phyloP scores from a whole-genome alignment of 2,113 vertebrate species.

The Blennius ocellaris region DNA sequence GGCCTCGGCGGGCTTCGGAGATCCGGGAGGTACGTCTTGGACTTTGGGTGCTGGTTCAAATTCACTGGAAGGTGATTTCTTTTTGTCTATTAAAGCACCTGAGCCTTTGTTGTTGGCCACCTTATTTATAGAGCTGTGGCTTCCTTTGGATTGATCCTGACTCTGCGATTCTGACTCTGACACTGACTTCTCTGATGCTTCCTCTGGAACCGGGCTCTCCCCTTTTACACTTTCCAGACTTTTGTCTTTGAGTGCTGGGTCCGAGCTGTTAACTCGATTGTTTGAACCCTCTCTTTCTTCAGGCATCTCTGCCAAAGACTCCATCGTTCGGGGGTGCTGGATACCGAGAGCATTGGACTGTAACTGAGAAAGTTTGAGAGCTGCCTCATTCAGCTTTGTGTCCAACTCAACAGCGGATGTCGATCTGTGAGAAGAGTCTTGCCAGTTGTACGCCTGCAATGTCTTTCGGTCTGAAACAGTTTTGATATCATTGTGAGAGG shows the following conservation, averaged over 20 bases:
- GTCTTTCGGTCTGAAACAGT: constrained; percentile 50
- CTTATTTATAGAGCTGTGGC: neutral
- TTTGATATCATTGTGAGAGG: constrained; percentile 69
- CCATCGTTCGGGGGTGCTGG: constrained; percentile 85
- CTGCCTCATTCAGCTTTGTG: constrained; percentile 76
- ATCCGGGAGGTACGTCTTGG: constrained; percentile 13
- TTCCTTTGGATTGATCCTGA: neutral
- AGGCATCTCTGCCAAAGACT: constrained; percentile 88
- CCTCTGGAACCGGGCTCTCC: neutral
- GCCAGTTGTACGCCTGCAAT: constrained; percentile 17
- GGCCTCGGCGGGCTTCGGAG: constrained; percentile 62
- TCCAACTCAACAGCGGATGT: constrained; percentile 82
- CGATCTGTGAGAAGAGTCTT: constrained; percentile 73
- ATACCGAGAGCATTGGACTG: constrained; percentile 82
- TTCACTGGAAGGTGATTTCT: constrained; percentile 12
- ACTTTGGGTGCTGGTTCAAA: constrained; percentile 29
- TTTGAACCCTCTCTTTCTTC: constrained; percentile 90
- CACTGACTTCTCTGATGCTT: constrained; percentile 2
- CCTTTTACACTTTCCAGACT: constrained; percentile 5
- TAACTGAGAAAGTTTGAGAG: constrained; percentile 64
- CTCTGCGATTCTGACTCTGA: no score
- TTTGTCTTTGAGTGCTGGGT: neutral
- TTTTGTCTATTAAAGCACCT: constrained; percentile 12
- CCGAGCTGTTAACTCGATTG: constrained; percentile 79
- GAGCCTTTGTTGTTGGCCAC: neutral